Percentiles rank a stretch among this genome's conserved stretches.
Conservation (phyloP, 2,888 invertebrate species). For the Rhynchonema sp. region DNA sequence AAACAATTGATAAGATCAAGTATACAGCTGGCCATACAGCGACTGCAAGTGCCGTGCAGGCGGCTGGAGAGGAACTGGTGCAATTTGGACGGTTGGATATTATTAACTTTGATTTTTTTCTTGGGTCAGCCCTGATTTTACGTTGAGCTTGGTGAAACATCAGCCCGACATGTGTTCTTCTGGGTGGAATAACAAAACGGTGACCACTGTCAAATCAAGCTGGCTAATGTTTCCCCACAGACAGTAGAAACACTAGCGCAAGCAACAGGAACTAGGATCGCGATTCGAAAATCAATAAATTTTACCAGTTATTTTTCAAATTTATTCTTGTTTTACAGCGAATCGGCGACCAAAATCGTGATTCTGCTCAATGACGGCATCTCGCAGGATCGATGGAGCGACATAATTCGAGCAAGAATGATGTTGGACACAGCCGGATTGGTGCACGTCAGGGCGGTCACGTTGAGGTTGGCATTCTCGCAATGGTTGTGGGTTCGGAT, state of each 20-base stretch:
- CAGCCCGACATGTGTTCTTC: too few species aligned
- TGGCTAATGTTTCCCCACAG: too few species aligned
- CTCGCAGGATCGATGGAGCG: neutral
- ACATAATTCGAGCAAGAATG: neutral
- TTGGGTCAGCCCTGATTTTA: too few species aligned
- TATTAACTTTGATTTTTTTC: too few species aligned
- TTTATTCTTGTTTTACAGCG: neutral
- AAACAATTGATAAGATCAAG: neutral
- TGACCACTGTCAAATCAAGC: too few species aligned
- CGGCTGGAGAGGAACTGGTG: neutral
- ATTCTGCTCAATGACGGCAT: neutral
- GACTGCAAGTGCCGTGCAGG: neutral
- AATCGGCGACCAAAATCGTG: neutral
- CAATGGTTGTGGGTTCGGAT: too few species aligned
- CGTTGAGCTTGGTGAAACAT: too few species aligned
- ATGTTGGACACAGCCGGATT: neutral
- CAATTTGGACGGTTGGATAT: neutral
- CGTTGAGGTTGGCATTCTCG: too few species aligned
- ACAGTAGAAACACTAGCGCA: too few species aligned
- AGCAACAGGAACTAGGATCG: too few species aligned
- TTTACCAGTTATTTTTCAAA: neutral
- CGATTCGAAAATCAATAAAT: too few species aligned
- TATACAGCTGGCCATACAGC: neutral
- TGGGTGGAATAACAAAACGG: too few species aligned
- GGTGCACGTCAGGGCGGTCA: neutral